These are phyloP conservation scores for Nebria brevicollis DNA, from an alignment of 2,888 invertebrate genomes.

Conservation along the genomic window DNA sequence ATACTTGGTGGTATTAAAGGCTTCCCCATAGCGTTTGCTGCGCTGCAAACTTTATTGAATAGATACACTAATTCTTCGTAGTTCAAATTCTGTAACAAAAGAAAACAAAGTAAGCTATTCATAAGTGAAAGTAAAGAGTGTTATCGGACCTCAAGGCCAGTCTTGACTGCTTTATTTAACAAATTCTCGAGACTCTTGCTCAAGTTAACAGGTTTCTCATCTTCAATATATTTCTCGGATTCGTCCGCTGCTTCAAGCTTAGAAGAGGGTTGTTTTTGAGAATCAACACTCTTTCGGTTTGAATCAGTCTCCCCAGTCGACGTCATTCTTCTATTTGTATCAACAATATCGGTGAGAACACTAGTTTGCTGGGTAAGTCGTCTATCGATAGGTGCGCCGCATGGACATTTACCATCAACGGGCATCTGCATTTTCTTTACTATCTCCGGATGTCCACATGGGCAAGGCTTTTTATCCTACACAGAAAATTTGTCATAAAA, in stretches of 20 bases:
- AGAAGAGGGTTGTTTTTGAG: neutral
- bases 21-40: conserved; percentile 61
- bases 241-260: neutral
- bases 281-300: neutral
- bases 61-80: conserved; percentile 67
- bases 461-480: conserved; percentile 12
- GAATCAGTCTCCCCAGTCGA: neutral
- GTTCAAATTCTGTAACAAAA: conserved; percentile 61
- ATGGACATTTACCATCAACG: neutral
- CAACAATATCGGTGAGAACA: neutral
- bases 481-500: no score
- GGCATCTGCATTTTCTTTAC: neutral
- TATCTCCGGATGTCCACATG: conserved; percentile 21
- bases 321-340: neutral
- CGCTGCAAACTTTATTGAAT: conserved; percentile 67
- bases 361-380: neutral
- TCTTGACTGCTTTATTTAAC: conserved; percentile 28
- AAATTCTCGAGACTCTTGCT: conserved; percentile 29
- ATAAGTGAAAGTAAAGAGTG: neutral
- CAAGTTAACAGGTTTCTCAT: conserved; percentile 32
- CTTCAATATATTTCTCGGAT: conserved; percentile 18
- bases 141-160: conserved; percentile 34
- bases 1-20: conserved; percentile 17
- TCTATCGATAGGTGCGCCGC: neutral
- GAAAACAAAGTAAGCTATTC: neutral